phyloP scores from a whole-genome alignment of 92 coral and sea anemone genomes.

The Bergia puertoricense region DNA sequence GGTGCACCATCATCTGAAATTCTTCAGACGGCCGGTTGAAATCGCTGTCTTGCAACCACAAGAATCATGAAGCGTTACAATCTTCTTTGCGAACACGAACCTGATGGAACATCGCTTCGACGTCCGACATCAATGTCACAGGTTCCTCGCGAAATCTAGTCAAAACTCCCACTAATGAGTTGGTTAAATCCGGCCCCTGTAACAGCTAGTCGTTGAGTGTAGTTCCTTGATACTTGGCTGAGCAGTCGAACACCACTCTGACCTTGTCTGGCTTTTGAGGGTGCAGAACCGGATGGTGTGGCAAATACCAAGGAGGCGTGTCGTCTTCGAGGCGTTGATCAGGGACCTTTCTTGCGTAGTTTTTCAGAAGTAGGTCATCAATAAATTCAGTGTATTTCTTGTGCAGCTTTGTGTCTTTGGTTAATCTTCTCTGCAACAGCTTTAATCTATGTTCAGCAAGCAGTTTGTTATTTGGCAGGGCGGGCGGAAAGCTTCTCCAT shows the following conservation, averaged over 20 bases:
- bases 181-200: constrained; percentile 67
- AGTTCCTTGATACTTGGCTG: constrained; percentile 58
- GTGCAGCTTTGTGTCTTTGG: constrained; percentile 32
- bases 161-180: constrained; percentile 52
- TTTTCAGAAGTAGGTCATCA: constrained; percentile 50
- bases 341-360: constrained; percentile 63
- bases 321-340: constrained; percentile 19
- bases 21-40: constrained; percentile 43
- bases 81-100: constrained; percentile 55
- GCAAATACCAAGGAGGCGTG: constrained; percentile 55
- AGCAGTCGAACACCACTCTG: constrained; percentile 60
- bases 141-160: constrained; percentile 57
- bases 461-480: constrained; percentile 52
- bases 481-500: constrained; percentile 47
- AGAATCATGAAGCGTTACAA: constrained; percentile 49
- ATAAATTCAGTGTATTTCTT: constrained; percentile 53
- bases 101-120: constrained; percentile 64
- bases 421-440: constrained; percentile 41
- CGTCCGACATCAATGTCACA: constrained; percentile 53
- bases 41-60: constrained; percentile 61
- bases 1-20: constrained; percentile 57
- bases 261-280: constrained; percentile 60
- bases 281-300: constrained; percentile 63
- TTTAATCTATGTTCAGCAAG: constrained; percentile 57
- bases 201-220: constrained; percentile 58